Evolutionary conservation across 2,888 invertebrate genomes (phyloP), one percentile per base, ranked within the genome.

Genomic region (Scaptomyza parva): DNA sequence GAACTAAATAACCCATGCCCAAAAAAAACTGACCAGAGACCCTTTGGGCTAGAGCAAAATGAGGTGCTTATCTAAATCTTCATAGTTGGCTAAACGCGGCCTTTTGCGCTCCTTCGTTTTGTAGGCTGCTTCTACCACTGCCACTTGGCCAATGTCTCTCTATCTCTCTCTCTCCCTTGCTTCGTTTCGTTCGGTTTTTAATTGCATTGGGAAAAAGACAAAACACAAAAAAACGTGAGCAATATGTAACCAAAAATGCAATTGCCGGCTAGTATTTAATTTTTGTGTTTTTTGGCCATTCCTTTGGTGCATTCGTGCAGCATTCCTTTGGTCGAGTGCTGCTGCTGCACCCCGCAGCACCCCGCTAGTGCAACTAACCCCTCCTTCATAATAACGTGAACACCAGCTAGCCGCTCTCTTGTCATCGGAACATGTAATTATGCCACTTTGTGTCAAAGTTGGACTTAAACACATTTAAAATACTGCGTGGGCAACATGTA

Each of bases 71-170:
- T 91, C 91, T 90, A 86, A 86, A 91, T 91, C 91, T 91, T 91
- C 88, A 90, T 91, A 91, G 90, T 91, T 91, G 90, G 91, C 89
- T 91, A 91, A 89, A 80, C 90, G 88, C 91, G 89, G 90, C 87
- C 89, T 89, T 89, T 90, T 89, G 86, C 84, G 86, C 83, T 37
- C 37, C 82, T 80, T 48, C 66, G 60, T 70, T 57, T 51, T 33
- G 58, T 66, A 53, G 48, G 64, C 67, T 45, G 64, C 47, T 66
- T 59, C 41, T 65, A n/a, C 6, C n/a, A 33, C 58, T 63, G n/a
- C n/a, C n/a, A n/a, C n/a, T n/a, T n/a, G n/a, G n/a, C n/a, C n/a
- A n/a, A n/a, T n/a, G n/a, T n/a, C n/a, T n/a, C 55, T 54, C 50
- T 63, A 60, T 78, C 79, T 30, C 35, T 35, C 37, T 37, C 17